A percentile compares a stretch with the other conserved stretches of the same genome.
Evolutionary conservation across 2,888 invertebrate genomes (phyloP).

Genomic region (Tachina lurida): DNA sequence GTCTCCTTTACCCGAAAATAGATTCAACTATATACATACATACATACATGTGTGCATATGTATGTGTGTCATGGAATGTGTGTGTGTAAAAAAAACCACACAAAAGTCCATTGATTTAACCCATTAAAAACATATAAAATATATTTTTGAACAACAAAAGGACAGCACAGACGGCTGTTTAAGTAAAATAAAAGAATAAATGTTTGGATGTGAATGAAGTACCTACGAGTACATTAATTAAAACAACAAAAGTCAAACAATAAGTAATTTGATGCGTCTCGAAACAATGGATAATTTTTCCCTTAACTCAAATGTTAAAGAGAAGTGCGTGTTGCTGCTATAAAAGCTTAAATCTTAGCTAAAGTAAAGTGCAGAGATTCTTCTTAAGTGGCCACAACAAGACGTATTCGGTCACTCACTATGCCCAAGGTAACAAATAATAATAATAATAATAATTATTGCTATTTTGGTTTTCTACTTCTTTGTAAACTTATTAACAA

Average conservation of each 20-base stretch:
- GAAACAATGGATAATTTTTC: slow-evolving; percentile 40
- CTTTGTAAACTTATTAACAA: slow-evolving; percentile 12
- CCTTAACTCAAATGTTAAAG: slow-evolving; percentile 2
- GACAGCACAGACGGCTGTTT: slow-evolving; percentile 1
- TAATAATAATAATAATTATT: slow-evolving; percentile 4
- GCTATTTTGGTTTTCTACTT: too few relatives aligned
- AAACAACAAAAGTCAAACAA: slow-evolving; percentile 32
- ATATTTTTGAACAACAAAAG: slow-evolving; percentile 24
- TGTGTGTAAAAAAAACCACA: slow-evolving; percentile 7
- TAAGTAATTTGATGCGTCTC: slow-evolving; percentile 56
- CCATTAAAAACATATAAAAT: slow-evolving; percentile 38
- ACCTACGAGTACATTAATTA: slow-evolving; percentile 8
- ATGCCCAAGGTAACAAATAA: slow-evolving; percentile 70
- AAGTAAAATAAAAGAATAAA: slow-evolving; percentile 20
- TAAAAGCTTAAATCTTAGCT: slow-evolving; percentile 53
- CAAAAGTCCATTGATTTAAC: slow-evolving; percentile 32
- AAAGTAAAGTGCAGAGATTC: neutral
- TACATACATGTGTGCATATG: too few relatives aligned
- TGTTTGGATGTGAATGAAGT: neutral
- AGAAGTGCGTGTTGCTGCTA: slow-evolving; percentile 24
- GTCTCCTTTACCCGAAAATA: slow-evolving; percentile 17
- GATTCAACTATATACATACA: slow-evolving; percentile 15
- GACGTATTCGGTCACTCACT: slow-evolving; percentile 44
- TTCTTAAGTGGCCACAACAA: slow-evolving; percentile 37
- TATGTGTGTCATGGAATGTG: too few relatives aligned